Conservation (phyloP, 53 echinoderm and acorn worm species). For the Glandiceps talaboti region DNA sequence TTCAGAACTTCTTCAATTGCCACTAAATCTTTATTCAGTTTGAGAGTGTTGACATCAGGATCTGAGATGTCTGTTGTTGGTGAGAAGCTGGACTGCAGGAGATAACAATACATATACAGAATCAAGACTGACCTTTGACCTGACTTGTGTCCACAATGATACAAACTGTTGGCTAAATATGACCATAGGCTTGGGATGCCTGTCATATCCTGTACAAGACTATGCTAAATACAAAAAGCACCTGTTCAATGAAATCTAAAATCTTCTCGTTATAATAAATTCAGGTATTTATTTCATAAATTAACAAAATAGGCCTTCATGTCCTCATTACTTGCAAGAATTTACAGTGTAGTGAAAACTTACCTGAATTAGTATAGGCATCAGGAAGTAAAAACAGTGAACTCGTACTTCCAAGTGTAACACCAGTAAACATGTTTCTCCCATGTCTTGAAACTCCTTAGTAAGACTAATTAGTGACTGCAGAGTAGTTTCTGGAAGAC, state of each 20-base stretch:
- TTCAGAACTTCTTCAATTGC: conserved; percentile 71
- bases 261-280: too few relatives aligned
- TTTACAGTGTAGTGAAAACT: too few relatives aligned
- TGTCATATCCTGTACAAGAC: too few relatives aligned
- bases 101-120: background rate
- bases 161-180: too few relatives aligned
- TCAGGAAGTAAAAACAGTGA: conserved; percentile 87
- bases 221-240: too few relatives aligned
- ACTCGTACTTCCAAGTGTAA: conserved; percentile 85
- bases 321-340: too few relatives aligned
- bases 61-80: conserved; percentile 82
- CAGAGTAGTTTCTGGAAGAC: conserved; percentile 58
- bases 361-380: conserved; percentile 84
- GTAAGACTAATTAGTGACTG: conserved; percentile 75
- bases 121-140: too few relatives aligned
- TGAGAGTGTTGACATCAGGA: conserved; percentile 79
- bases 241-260: too few relatives aligned
- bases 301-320: too few relatives aligned
- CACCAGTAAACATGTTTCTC: conserved; percentile 83
- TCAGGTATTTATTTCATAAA: too few relatives aligned
- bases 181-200: too few relatives aligned
- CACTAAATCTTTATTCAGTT: conserved; percentile 89
- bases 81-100: conserved; percentile 60
- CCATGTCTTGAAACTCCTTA: conserved; percentile 81
- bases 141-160: too few relatives aligned